Percentiles rank a stretch among this genome's conserved stretches.
Evolutionary conservation across 37 sponge, comb jelly and placozoan species (phyloP).

Genomic region (Cliona cf. orientalis): DNA sequence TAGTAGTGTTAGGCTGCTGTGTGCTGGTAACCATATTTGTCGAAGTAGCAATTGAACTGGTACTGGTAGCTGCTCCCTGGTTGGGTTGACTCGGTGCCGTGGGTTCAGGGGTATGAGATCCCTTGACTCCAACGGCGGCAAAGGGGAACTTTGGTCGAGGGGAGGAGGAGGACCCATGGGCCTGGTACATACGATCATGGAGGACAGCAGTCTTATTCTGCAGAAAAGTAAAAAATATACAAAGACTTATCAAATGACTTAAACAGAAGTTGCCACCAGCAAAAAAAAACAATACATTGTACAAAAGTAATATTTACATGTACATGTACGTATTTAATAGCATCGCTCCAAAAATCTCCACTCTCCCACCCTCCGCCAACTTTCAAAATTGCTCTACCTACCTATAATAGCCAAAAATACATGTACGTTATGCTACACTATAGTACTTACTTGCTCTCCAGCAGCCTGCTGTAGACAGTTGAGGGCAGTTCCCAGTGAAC

Average conservation of each 20-base stretch:
- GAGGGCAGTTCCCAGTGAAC: conserved; percentile 54
- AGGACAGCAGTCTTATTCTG: conserved; percentile 33
- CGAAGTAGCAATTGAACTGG: no score
- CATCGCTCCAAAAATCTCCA: background rate
- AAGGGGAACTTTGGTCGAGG: conserved; percentile 57
- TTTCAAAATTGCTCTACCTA: background rate
- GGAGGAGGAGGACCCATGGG: conserved; percentile 22
- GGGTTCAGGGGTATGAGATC: background rate
- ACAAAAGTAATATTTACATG: background rate
- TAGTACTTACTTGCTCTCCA: background rate
- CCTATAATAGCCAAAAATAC: background rate
- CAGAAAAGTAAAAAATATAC: no score
- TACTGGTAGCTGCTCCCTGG: background rate
- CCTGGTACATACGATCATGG: conserved; percentile 59
- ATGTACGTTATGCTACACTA: background rate
- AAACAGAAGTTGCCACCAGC: no score
- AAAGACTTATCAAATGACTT: no score
- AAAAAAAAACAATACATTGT: no score
- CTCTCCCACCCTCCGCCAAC: background rate
- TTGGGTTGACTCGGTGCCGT: background rate
- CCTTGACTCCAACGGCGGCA: conserved; percentile 16
- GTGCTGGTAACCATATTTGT: no score
- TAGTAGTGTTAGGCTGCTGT: no score
- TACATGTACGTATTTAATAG: background rate
- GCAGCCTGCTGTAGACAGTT: conserved; percentile 43